Percentiles rank a stretch among this genome's conserved stretches.
phyloP scores from a whole-genome alignment of 2,797 vertebrate species.

The Leuciscus waleckii region DNA sequence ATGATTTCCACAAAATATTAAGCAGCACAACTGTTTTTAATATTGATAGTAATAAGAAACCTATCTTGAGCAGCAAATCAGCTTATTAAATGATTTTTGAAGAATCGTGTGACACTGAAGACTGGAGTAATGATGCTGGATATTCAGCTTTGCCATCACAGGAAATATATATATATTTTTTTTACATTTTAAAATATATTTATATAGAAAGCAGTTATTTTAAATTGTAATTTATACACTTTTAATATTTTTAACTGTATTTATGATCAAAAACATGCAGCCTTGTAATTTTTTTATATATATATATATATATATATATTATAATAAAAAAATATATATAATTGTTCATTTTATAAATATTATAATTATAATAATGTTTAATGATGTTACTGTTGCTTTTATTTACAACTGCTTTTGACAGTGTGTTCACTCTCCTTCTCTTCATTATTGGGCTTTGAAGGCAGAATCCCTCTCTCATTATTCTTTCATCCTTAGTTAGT shows the following conservation, averaged over 20 bases:
- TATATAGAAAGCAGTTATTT: neutral
- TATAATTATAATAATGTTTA: constrained; percentile 30
- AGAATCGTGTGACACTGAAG: too few relatives aligned
- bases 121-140: neutral
- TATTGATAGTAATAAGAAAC: neutral
- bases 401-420: constrained; percentile 6
- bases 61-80: neutral
- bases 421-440: neutral
- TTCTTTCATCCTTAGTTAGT: constrained; percentile 20
- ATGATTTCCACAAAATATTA: neutral
- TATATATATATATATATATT: neutral
- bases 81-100: neutral
- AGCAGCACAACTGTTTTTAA: neutral
- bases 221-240: neutral
- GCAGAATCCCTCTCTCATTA: constrained; percentile 18
- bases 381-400: constrained; percentile 41
- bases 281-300: neutral
- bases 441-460: constrained; percentile 13
- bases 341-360: constrained; percentile 35
- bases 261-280: neutral
- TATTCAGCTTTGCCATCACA: neutral
- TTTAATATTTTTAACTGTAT: neutral
- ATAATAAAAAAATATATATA: neutral
- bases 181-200: neutral
- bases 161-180: too few relatives aligned